Percentiles rank a stretch among this genome's conserved stretches.
Evolutionary conservation across 2,113 vertebrate species (phyloP).

Genomic region (Athene noctua): DNA sequence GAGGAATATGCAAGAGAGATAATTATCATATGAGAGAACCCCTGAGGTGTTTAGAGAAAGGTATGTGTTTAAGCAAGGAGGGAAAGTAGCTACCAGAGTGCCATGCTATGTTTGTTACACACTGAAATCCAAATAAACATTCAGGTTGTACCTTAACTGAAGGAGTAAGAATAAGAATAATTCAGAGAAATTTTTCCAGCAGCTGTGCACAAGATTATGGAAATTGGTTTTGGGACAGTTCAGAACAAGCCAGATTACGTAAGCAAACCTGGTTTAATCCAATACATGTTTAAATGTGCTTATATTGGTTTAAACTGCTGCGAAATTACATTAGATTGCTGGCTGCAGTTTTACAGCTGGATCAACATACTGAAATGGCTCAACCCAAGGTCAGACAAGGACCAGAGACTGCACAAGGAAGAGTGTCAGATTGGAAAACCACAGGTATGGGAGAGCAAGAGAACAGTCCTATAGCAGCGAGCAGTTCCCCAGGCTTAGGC

Average conservation of each 20-base stretch:
- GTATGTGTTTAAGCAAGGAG: not conserved
- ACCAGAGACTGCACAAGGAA: not conserved
- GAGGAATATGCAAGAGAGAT: not conserved
- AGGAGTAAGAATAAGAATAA: not conserved
- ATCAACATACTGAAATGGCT: not conserved
- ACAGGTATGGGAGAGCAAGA: not conserved
- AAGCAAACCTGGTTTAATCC: not conserved
- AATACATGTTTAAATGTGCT: not conserved
- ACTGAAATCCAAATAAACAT: not conserved
- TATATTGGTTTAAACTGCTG: not conserved
- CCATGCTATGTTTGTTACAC: not conserved
- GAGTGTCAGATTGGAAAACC: not conserved
- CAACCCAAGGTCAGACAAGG: slow-evolving; percentile 12
- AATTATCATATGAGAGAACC: not conserved
- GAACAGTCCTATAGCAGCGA: not conserved
- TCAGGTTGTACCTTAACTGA: not conserved
- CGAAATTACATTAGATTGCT: not conserved
- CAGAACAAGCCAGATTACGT: not conserved
- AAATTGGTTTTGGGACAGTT: not conserved
- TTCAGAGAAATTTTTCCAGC: not conserved
- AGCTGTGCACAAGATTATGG: not conserved
- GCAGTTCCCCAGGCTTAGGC: not conserved
- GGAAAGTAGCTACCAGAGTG: not conserved
- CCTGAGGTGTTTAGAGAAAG: not conserved
- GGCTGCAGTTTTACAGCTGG: not conserved